These are phyloP conservation scores for Pogoniulus pusillus DNA, from an alignment of 2,797 vertebrate species.

Conservation along the genomic window DNA sequence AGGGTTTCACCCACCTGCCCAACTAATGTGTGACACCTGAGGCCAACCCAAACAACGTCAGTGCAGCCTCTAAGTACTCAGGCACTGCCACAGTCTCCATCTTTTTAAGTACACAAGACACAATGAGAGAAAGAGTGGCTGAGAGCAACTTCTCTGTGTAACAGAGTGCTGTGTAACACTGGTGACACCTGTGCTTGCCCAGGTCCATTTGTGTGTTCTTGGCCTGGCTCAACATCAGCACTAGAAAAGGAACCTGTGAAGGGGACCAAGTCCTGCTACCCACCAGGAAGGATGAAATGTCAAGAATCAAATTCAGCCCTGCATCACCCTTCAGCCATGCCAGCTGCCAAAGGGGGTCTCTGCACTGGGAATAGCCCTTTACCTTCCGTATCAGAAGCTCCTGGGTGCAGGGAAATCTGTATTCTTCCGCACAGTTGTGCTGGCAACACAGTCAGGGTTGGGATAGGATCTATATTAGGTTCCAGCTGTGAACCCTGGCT, in stretches of 20 bases:
- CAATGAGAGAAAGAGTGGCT: fast-evolving
- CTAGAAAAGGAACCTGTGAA: background rate
- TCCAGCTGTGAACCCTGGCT: no score
- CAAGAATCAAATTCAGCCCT: background rate
- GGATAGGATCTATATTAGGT: no score
- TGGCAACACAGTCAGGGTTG: background rate
- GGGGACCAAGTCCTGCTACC: no score
- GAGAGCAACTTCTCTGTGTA: background rate
- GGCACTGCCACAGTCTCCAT: background rate
- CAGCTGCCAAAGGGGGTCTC: background rate
- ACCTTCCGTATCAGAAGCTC: background rate
- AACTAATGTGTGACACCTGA: no score
- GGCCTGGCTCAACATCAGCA: no score
- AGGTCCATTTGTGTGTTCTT: no score
- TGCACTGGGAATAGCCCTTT: background rate
- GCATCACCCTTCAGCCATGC: background rate
- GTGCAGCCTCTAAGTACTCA: no score
- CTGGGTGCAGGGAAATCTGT: no score
- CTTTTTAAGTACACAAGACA: background rate
- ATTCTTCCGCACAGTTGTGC: no score
- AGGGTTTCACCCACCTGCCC: fast-evolving
- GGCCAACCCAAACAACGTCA: background rate
- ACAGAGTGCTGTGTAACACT: no score
- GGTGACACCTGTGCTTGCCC: background rate
- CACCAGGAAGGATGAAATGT: background rate